phyloP scores from a whole-genome alignment of 2,113 vertebrate species.

The Oxygymnocypris stewartii region DNA sequence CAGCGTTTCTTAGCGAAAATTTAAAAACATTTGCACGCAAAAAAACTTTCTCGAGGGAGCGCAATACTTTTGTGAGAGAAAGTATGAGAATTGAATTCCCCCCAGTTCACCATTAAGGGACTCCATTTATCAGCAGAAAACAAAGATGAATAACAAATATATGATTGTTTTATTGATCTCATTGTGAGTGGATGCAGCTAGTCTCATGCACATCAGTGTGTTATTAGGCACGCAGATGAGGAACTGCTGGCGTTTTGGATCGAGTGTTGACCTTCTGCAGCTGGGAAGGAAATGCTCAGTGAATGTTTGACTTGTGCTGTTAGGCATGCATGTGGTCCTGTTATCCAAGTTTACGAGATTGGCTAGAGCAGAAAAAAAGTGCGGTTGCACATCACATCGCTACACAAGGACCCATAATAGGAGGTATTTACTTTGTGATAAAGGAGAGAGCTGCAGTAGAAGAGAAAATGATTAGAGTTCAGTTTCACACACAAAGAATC shows the following conservation, averaged over 20 bases:
- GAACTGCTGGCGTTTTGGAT: neutral
- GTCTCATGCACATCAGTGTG: neutral
- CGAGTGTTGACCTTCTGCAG: neutral
- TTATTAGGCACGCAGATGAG: neutral
- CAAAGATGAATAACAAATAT: neutral
- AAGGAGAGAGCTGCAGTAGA: neutral
- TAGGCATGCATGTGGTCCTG: neutral
- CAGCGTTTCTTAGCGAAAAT: too few species aligned
- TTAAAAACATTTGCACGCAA: too few species aligned
- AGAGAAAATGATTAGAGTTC: too few species aligned
- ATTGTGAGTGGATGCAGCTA: neutral
- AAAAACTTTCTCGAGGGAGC: too few species aligned
- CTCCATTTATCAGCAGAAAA: neutral
- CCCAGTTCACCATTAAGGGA: neutral
- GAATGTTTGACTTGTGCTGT: conserved; percentile 10
- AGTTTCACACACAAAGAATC: neutral
- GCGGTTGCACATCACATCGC: neutral
- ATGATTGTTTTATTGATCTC: neutral
- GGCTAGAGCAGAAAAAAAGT: neutral
- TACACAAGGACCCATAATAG: neutral
- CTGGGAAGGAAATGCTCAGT: conserved; percentile 7
- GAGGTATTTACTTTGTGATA: neutral
- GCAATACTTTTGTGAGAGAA: too few species aligned
- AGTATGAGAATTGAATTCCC: too few species aligned
- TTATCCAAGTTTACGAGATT: neutral